Evolutionary conservation across 2,888 invertebrate genomes (phyloP).

Genomic region (Caenorhabditis becei): DNA sequence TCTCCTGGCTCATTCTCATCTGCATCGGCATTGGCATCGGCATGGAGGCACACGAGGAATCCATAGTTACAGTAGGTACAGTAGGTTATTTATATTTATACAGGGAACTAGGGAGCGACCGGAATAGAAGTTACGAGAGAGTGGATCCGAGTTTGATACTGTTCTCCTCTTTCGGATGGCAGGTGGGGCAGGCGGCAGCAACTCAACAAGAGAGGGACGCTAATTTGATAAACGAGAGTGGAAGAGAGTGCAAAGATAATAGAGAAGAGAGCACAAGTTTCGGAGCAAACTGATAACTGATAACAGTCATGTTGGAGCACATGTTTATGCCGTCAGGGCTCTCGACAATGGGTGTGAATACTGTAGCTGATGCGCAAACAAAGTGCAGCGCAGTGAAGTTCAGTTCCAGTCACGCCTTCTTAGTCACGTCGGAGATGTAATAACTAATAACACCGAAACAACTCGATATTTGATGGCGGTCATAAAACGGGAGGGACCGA

Average conservation of each 20-base stretch:
- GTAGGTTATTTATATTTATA: slow-evolving; percentile 19
- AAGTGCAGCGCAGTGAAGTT: slow-evolving; percentile 2
- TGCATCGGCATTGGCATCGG: slow-evolving; percentile 35
- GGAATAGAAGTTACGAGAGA: not conserved
- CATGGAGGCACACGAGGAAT: slow-evolving; percentile 16
- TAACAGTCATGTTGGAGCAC: slow-evolving; percentile 35
- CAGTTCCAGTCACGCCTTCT: slow-evolving; percentile 18
- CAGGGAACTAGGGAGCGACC: slow-evolving; percentile 15
- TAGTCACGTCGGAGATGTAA: slow-evolving; percentile 12
- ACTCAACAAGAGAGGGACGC: slow-evolving; percentile 50
- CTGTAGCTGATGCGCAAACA: slow-evolving; percentile 29
- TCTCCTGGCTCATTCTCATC: slow-evolving; percentile 28
- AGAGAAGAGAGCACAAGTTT: slow-evolving; percentile 47
- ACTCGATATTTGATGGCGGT: slow-evolving; percentile 49
- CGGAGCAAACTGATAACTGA: slow-evolving; percentile 54
- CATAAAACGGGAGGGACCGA: slow-evolving; percentile 36
- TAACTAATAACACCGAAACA: slow-evolving; percentile 40
- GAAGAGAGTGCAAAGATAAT: slow-evolving; percentile 33
- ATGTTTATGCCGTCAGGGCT: slow-evolving; percentile 30
- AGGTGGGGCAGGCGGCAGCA: slow-evolving; percentile 58
- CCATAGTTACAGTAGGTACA: slow-evolving; percentile 51
- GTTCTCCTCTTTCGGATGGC: slow-evolving; percentile 40
- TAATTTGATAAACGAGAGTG: slow-evolving; percentile 59
- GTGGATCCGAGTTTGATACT: slow-evolving; percentile 30
- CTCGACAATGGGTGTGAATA: slow-evolving; percentile 7